Conservation (phyloP, 2,888 invertebrate genomes). For the Cephalotes varians region DNA sequence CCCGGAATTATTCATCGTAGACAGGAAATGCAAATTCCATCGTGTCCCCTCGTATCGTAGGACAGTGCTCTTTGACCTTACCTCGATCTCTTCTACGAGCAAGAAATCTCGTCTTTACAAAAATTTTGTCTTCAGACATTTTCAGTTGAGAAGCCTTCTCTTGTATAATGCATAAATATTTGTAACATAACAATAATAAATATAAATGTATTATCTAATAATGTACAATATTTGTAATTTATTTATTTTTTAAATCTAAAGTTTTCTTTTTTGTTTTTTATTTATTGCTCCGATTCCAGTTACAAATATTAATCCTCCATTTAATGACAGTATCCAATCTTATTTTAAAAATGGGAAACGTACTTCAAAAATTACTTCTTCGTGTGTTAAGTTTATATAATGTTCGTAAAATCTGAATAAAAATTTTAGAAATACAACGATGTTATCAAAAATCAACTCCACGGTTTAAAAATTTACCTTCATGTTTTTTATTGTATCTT, state of each 20-base stretch:
- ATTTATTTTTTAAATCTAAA: no score
- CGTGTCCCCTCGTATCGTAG: slow-evolving; percentile 66
- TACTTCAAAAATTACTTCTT: neutral
- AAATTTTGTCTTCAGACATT: neutral
- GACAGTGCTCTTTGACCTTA: slow-evolving; percentile 79
- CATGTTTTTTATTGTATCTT: neutral
- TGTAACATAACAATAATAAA: neutral
- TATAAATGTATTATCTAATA: neutral
- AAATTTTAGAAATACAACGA: neutral
- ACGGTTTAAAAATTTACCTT: neutral
- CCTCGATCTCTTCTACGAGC: slow-evolving; percentile 33
- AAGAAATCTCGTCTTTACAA: neutral
- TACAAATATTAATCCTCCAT: no score
- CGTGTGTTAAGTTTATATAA: neutral
- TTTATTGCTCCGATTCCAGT: no score
- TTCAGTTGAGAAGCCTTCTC: neutral
- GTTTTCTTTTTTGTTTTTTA: no score
- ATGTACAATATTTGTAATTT: neutral
- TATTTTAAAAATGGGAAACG: neutral
- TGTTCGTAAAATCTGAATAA: neutral
- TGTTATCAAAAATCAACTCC: neutral
- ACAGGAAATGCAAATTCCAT: slow-evolving; percentile 82
- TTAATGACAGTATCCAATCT: no score
- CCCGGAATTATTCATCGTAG: slow-evolving; percentile 77
- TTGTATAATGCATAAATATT: neutral